Percentiles rank a stretch among this genome's conserved stretches.
Evolutionary conservation across 1,140 invertebrate genomes (phyloP).

Genomic region (Archivesica marissinica): DNA sequence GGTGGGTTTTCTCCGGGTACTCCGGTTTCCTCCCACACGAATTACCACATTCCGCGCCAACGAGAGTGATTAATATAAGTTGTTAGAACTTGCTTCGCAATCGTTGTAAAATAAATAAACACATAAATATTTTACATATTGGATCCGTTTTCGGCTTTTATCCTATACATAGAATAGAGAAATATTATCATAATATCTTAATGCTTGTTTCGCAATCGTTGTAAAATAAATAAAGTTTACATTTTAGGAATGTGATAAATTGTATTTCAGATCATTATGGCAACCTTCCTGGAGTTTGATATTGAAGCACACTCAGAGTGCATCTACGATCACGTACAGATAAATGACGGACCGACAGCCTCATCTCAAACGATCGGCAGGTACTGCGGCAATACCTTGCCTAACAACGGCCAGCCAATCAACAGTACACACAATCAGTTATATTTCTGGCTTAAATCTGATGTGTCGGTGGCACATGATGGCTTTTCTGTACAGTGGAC

Average conservation of each 20-base stretch:
- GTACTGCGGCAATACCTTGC: constrained; percentile 91
- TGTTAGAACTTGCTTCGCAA: no score
- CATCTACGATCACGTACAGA: constrained; percentile 78
- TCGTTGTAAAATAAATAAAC: no score
- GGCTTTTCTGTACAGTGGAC: constrained; percentile 85
- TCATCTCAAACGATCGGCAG: constrained; percentile 86
- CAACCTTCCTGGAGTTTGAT: constrained; percentile 86
- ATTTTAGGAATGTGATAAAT: not conserved
- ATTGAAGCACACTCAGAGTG: constrained; percentile 80
- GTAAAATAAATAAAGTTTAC: no score
- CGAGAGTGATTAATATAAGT: no score
- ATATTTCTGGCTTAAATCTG: constrained; percentile 81
- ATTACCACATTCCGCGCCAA: no score
- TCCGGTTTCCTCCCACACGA: no score
- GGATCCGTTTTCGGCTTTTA: no score
- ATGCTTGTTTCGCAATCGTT: no score
- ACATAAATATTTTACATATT: no score
- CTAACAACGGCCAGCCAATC: constrained; percentile 83
- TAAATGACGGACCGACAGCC: constrained; percentile 88
- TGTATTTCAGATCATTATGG: constrained; percentile 76
- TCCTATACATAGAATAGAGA: no score
- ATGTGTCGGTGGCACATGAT: constrained; percentile 69
- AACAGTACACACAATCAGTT: constrained; percentile 88
- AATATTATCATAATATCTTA: no score
- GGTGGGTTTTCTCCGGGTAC: no score